Conservation (phyloP, 2,888 invertebrate genomes). For the Erebia ligea region DNA sequence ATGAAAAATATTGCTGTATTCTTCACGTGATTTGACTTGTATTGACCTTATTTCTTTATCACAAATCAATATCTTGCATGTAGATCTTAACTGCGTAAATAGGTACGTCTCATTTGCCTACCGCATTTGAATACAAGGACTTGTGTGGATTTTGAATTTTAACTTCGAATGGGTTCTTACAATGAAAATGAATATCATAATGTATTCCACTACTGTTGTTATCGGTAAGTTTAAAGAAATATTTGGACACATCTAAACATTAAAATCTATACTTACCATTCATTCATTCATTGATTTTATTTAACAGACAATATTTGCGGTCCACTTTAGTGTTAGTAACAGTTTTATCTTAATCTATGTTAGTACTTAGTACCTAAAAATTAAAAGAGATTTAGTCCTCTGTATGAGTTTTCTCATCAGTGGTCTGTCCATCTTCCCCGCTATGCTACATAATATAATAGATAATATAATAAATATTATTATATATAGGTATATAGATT, state of each 20-base stretch:
- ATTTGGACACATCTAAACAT: background rate
- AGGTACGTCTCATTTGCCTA: constrained; percentile 9
- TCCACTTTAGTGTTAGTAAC: too few relatives aligned
- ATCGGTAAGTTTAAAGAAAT: background rate
- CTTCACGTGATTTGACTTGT: constrained; percentile 8
- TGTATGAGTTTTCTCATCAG: too few relatives aligned
- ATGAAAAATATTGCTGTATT: background rate
- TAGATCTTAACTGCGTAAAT: constrained; percentile 11
- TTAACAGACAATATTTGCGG: too few relatives aligned
- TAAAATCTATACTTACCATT: too few relatives aligned
- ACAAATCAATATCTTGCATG: constrained; percentile 20
- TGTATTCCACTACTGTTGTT: background rate
- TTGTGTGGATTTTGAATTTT: constrained; percentile 10
- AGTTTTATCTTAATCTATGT: too few relatives aligned
- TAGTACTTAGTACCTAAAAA: too few relatives aligned
- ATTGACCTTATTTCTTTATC: constrained; percentile 11
- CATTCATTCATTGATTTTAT: too few relatives aligned
- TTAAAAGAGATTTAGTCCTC: too few relatives aligned
- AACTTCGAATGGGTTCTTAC: background rate
- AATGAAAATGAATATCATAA: background rate
- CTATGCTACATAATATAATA: too few relatives aligned
- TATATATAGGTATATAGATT: too few relatives aligned
- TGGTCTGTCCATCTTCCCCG: too few relatives aligned
- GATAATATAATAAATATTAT: too few relatives aligned
- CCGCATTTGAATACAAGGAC: constrained; percentile 2